phyloP scores from a whole-genome alignment of 2,113 vertebrate genomes.

The Salminus brasiliensis region DNA sequence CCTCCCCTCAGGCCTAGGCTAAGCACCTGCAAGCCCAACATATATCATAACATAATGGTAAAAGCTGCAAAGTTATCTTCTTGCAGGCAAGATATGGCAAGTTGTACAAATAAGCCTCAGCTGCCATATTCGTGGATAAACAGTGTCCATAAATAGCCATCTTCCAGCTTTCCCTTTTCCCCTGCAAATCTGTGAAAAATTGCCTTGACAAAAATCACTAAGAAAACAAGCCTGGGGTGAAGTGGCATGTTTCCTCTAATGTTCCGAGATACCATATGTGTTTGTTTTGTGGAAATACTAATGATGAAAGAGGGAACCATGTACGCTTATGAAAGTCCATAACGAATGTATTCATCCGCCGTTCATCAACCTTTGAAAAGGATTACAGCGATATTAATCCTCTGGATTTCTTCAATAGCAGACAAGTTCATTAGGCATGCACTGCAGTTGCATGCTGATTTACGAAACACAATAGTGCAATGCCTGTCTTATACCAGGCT shows the following conservation, averaged over 20 bases:
- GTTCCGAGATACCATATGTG: conserved; percentile 62
- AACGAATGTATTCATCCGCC: conserved; percentile 19
- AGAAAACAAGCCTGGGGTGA: conserved; percentile 64
- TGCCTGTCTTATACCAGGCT: neutral
- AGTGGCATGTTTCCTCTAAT: conserved; percentile 63
- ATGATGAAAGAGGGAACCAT: conserved; percentile 30
- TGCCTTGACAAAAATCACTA: conserved; percentile 59
- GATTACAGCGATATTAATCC: conserved; percentile 33
- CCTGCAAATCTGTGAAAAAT: conserved; percentile 48
- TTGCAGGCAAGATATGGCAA: conserved; percentile 66
- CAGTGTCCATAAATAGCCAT: conserved; percentile 64
- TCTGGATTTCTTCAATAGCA: conserved; percentile 6
- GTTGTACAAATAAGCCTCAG: conserved; percentile 71
- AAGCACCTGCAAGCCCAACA: conserved; percentile 73
- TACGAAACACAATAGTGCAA: conserved; percentile 5
- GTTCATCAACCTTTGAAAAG: conserved; percentile 45
- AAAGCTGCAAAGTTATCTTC: conserved; percentile 70
- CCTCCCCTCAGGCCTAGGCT: conserved; percentile 63
- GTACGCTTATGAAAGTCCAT: neutral
- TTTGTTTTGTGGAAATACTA: conserved; percentile 63
- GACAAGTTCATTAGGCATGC: conserved; percentile 3
- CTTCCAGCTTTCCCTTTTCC: conserved; percentile 32
- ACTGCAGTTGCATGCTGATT: conserved; percentile 22
- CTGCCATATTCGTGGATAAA: conserved; percentile 72
- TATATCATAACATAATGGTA: conserved; percentile 82